Base-by-base conservation (phyloP, 2,888 invertebrate species). In the Ecdyonurus torrentis region DNA sequence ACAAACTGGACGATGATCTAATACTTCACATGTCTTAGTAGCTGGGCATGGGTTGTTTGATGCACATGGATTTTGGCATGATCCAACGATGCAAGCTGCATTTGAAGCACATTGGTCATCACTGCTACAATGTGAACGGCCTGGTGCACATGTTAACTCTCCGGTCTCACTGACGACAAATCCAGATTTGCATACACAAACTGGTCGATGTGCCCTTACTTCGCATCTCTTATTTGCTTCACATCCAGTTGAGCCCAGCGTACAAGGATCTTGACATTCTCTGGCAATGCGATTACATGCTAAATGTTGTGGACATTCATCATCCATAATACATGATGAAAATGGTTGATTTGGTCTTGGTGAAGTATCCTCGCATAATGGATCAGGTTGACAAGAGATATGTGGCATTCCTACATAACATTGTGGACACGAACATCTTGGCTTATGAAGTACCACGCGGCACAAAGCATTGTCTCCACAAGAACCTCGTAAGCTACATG, bases 391-490 rank as follows among this genome's bases (percentile, higher is more conserved):
- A 74, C 93, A 94, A 68, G 83, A 83, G 52, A 85, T 81, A 66
- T 85, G 83, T 37, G 93, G 91, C 74, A 86, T 84, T 63, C 93
- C 93, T 69, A 87, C 82, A 77, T 90, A 86, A 74, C 92, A 93
- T 74, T 88, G 87, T 61, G 91, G 89, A 72, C 93, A 94, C 64
- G 89, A 86, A 75, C 93, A 93, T 71, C 88, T 84, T 59, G 91
- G 88, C 71, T 86, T 84, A 77, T 93, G 93, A 73, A 87, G 79
- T 67, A 90, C 83, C 65, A 90, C 87, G 71, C 85, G 86, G 76
- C 94, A 94, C 66, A 91, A 81, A 66, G 94, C 92, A 77, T 92
- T 92, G 71, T 85, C 82, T 69, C 93, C 93, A 75, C 94, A 94
- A 69, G 87, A 89, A 71, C 88, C 91, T 71, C 90, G 85, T 73